Conservation (phyloP, 1,140 invertebrate species). For the Anastatus disparis region DNA sequence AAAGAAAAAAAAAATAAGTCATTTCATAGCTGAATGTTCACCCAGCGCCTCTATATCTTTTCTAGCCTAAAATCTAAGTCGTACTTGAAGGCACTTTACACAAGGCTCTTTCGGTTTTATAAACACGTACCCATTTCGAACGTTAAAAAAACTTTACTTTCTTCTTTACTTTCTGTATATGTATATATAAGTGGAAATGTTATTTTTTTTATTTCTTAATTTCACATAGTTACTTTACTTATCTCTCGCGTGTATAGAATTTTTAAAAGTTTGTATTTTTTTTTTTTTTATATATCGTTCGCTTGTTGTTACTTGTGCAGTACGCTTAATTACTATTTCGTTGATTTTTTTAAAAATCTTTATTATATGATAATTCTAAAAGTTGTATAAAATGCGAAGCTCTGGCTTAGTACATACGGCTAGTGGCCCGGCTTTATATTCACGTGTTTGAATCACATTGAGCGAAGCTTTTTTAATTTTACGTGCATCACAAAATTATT, state of each 20-base stretch:
- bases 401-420: constrained; percentile 7
- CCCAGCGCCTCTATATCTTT: constrained; percentile 63
- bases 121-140: constrained; percentile 49
- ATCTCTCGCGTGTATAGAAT: constrained; percentile 41
- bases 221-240: constrained; percentile 34
- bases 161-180: constrained; percentile 7
- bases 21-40: constrained; percentile 57
- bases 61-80: constrained; percentile 66
- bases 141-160: constrained; percentile 46
- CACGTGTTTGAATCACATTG: constrained; percentile 3
- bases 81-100: constrained; percentile 68
- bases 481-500: too few relatives aligned
- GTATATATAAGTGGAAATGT: too few relatives aligned
- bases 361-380: neutral
- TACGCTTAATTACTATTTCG: constrained; percentile 22
- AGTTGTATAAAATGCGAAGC: constrained; percentile 23
- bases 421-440: constrained; percentile 3
- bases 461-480: neutral
- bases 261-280: constrained; percentile 32
- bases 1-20: too few relatives aligned
- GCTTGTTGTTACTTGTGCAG: constrained; percentile 13
- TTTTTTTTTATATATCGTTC: constrained; percentile 24
- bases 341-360: neutral
- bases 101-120: constrained; percentile 65
- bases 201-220: constrained; percentile 14